A percentile compares a stretch with the other conserved stretches of the same genome.
Conservation (phyloP, 2,113 vertebrate genomes). For the Procavia capensis region DNA sequence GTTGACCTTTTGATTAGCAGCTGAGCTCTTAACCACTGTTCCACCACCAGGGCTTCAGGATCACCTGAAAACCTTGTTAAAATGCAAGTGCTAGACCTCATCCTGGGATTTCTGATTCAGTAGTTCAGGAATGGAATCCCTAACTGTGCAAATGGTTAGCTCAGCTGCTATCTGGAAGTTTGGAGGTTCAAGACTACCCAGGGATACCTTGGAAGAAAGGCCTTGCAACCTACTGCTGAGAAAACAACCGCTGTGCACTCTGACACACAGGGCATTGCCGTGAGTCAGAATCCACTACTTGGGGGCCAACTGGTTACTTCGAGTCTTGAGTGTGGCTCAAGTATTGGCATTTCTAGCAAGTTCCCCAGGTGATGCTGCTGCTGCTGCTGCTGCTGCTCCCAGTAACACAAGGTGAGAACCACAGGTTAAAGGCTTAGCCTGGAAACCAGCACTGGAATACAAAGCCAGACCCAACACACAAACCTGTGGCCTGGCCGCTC, state of each 20-base stretch:
- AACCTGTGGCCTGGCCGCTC: too few relatives aligned
- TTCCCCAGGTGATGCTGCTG: not conserved
- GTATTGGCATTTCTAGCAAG: not conserved
- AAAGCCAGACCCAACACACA: not conserved
- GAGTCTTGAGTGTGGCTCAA: not conserved
- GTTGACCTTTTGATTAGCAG: too few relatives aligned
- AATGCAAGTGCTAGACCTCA: not conserved
- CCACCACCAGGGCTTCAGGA: not conserved
- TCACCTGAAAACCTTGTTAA: not conserved
- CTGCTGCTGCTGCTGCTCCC: too few relatives aligned
- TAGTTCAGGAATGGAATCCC: not conserved
- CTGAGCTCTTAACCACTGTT: too few relatives aligned
- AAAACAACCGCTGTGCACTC: not conserved
- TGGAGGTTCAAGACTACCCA: not conserved
- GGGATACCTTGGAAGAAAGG: not conserved
- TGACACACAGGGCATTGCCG: not conserved
- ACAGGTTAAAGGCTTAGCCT: not conserved
- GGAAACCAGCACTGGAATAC: not conserved
- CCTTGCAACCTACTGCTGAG: not conserved
- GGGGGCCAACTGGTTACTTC: not conserved
- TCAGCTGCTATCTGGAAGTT: not conserved
- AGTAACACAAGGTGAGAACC: not conserved
- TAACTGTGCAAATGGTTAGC: not conserved
- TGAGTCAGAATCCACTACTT: not conserved
- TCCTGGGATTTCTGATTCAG: not conserved